Conservation (phyloP, 2,888 invertebrate genomes). For the Cataglyphis rosenhaueri region DNA sequence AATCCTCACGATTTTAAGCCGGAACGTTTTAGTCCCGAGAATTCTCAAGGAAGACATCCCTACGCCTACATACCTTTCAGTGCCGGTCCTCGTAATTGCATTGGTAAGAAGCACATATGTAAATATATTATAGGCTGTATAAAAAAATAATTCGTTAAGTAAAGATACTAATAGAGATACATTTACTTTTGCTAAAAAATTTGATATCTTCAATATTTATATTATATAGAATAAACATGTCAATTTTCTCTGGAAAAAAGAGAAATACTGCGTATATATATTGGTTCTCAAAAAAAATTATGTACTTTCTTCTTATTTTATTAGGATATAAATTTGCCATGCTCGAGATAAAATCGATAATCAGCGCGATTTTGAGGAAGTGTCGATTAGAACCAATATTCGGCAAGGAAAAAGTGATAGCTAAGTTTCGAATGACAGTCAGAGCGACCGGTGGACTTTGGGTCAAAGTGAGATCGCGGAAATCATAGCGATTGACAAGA, state of each 20-base stretch:
- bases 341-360: conserved; percentile 88
- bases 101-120: conserved; percentile 81
- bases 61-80: conserved; percentile 88
- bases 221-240: not conserved
- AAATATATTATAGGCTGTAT: not conserved
- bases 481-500: not conserved
- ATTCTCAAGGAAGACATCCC: conserved; percentile 86
- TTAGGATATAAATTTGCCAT: conserved; percentile 89
- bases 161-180: not conserved
- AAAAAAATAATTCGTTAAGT: not conserved
- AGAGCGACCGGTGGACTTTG: conserved; percentile 88
- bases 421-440: conserved; percentile 87
- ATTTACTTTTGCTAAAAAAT: not conserved
- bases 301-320: conserved; percentile 66
- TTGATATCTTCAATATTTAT: not conserved
- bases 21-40: conserved; percentile 87
- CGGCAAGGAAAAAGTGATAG: conserved; percentile 85
- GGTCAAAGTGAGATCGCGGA: conserved; percentile 85
- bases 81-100: conserved; percentile 87
- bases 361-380: conserved; percentile 87
- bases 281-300: not conserved
- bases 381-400: conserved; percentile 86
- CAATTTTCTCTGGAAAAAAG: not conserved
- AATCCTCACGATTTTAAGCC: conserved; percentile 87
- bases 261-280: not conserved